phyloP scores from a whole-genome alignment of 2,113 vertebrate species.

The Mola mola region DNA sequence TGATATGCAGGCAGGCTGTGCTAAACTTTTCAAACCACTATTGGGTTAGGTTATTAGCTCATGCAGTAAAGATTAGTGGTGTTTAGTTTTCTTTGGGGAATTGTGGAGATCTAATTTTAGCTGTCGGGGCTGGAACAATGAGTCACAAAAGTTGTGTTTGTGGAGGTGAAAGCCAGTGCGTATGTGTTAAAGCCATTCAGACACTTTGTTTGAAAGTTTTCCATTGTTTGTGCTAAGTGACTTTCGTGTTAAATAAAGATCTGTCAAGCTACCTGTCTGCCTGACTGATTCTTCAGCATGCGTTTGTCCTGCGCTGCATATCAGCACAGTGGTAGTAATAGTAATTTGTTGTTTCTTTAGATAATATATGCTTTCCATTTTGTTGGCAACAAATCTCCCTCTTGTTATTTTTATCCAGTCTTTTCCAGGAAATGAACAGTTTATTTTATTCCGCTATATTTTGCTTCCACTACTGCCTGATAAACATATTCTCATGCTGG shows the following conservation, averaged over 20 bases:
- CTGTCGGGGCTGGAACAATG: constrained; percentile 16
- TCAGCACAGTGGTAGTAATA: constrained; percentile 1
- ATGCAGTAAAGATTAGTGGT: neutral
- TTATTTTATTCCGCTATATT: too few relatives aligned
- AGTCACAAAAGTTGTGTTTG: constrained; percentile 10
- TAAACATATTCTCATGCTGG: too few relatives aligned
- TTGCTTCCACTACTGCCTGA: too few relatives aligned
- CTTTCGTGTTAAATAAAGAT: neutral
- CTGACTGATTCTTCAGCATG: neutral
- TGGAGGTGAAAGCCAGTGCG: constrained; percentile 10
- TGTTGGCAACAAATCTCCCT: too few relatives aligned
- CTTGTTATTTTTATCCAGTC: too few relatives aligned
- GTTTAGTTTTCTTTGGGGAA: constrained; percentile 32
- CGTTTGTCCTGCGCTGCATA: neutral
- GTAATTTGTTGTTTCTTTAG: too few relatives aligned
- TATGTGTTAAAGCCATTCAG: neutral
- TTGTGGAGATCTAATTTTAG: constrained; percentile 34
- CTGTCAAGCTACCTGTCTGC: constrained; percentile 1
- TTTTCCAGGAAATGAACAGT: too few relatives aligned
- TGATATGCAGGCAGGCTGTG: neutral
- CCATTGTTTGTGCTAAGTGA: neutral
- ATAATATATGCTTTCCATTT: too few relatives aligned
- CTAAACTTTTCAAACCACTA: constrained; percentile 12
- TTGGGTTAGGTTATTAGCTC: constrained; percentile 13
- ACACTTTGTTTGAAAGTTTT: constrained; percentile 1